phyloP scores from a whole-genome alignment of 1,140 invertebrate species.

The Diprion similis region DNA sequence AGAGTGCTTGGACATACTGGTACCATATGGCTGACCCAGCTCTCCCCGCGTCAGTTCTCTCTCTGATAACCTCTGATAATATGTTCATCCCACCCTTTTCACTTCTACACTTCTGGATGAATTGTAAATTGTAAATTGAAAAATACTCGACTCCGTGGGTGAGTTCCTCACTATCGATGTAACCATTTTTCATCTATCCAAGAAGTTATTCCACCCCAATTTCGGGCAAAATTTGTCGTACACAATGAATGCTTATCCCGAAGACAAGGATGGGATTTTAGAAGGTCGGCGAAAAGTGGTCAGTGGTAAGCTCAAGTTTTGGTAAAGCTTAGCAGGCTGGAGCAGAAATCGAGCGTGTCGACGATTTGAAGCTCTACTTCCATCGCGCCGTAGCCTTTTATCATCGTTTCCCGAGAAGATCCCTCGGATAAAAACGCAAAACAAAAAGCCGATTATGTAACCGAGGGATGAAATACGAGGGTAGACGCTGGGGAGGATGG shows the following conservation, averaged over 20 bases:
- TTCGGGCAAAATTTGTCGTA: too few relatives aligned
- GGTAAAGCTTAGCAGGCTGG: not conserved
- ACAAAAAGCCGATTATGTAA: slow-evolving; percentile 63
- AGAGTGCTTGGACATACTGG: slow-evolving; percentile 53
- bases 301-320: too few relatives aligned
- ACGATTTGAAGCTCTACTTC: not conserved
- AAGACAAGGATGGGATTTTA: too few relatives aligned
- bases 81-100: slow-evolving; percentile 29
- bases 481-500: slow-evolving; percentile 22
- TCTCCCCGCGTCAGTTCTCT: slow-evolving; percentile 26
- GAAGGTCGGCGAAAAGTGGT: too few relatives aligned
- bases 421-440: slow-evolving; percentile 57
- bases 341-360: not conserved
- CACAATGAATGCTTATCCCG: too few relatives aligned
- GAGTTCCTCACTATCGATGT: too few relatives aligned
- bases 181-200: too few relatives aligned
- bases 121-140: too few relatives aligned
- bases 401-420: slow-evolving; percentile 21
- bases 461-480: slow-evolving; percentile 55
- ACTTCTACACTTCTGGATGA: too few relatives aligned
- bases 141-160: too few relatives aligned
- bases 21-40: slow-evolving; percentile 49
- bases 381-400: not conserved
- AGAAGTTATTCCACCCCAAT: too few relatives aligned
- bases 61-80: slow-evolving; percentile 52